Base-by-base conservation (phyloP, 2,797 vertebrate genomes). In the Anguilla pacifica region DNA sequence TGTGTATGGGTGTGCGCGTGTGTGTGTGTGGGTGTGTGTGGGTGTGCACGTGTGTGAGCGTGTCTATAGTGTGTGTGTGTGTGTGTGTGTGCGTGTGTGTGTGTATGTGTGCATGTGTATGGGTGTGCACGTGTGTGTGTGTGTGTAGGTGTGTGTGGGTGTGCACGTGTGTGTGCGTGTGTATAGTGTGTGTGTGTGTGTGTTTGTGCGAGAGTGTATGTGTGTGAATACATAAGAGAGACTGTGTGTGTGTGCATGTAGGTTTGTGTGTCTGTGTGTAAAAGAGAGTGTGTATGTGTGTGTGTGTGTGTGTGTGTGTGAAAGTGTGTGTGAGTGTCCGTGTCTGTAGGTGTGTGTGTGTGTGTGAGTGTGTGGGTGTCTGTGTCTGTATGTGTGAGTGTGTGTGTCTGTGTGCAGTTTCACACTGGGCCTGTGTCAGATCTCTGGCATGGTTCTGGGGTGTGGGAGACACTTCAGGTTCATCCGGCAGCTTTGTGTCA, bases 401-500 rank as follows among this genome's bases (percentile, higher is more conserved):
- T 81, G 19, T 49, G 43, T 49, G 43, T 51, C 22, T 25, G 22
- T 81, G 22, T 25, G 39, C n/a, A 11, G 77, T 43, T 86, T 74
- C 51, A 25, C 11, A 89, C 84, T 87, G 86, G 70, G 88, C 84
- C 91, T 91, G 91, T 88, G 92, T 93, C 89, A 91, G 85, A 92
- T 92, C 93, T 89, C 51, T n/a, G 13, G 51, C 64, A 49, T 64
- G 55, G 61, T 92, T 89, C 92, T 93, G 88, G 91, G 89, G 90
- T 35, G 89, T 90, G 92, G 93, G 91, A 88, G 93, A 94, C 93
- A 93, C 94, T 95, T 92, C 88, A 86, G 88, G 89, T 91, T 92
- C 93, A 94, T 95, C 95, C 94, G 94, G 94, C 92, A 92, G 91
- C 90, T 94, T 94, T 91, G 88, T 93, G 91, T 92, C 94, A 92